A percentile compares a stretch with the other conserved stretches of the same genome.
Evolutionary conservation across 1,140 invertebrate species (phyloP).

Genomic region (Panulirus ornatus): DNA sequence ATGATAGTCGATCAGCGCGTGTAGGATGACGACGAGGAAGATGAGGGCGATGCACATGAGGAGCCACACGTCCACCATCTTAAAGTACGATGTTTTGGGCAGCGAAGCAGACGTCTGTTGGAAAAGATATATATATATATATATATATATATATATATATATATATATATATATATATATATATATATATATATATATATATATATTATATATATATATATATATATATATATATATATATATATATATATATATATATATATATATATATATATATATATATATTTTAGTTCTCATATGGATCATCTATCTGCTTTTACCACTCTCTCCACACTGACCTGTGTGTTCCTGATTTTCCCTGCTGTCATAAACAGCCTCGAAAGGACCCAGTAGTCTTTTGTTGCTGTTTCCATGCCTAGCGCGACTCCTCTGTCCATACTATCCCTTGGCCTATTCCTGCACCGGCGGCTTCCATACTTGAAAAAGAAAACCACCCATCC

Average conservation of each 20-base stretch:
- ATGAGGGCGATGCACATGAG: slow-evolving; percentile 28
- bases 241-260: not conserved
- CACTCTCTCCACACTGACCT: no score
- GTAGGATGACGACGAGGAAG: slow-evolving; percentile 40
- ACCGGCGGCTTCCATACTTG: no score
- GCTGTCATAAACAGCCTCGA: no score
- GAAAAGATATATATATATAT: not conserved
- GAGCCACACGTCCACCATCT: slow-evolving; percentile 54
- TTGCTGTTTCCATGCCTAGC: no score
- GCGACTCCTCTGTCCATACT: no score
- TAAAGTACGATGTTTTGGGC: slow-evolving; percentile 40
- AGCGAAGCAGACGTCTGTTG: slow-evolving; percentile 31
- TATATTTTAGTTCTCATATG: no score
- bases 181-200: not conserved
- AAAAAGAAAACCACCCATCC: no score
- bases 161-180: not conserved
- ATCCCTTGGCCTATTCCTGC: no score
- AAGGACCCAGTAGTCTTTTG: no score
- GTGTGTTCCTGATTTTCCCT: no score
- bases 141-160: not conserved
- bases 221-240: not conserved
- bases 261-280: no score
- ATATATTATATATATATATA: not conserved
- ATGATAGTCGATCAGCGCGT: slow-evolving; percentile 10
- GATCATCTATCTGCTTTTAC: no score